These are phyloP conservation scores for Diabrotica virgifera DNA, from an alignment of 1,140 invertebrate species.

Conservation along the genomic window DNA sequence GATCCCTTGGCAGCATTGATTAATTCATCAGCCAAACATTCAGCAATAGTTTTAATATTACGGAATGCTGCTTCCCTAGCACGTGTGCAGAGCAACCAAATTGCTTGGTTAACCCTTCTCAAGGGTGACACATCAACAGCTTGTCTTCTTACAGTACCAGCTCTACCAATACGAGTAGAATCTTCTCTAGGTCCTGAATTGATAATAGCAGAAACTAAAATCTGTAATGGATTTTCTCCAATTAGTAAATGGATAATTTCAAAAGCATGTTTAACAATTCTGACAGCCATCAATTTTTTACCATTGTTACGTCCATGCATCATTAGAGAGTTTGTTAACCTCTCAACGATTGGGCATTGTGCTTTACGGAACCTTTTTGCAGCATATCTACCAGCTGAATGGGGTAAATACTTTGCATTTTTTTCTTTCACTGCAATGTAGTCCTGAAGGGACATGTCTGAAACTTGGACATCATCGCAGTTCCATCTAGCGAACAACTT, in stretches of 20 bases:
- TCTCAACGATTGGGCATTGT: slow-evolving; percentile 98
- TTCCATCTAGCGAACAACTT: slow-evolving; percentile 98
- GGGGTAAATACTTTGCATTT: slow-evolving; percentile 96
- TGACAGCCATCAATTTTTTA: slow-evolving; percentile 98
- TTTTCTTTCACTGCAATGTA: slow-evolving; percentile 99
- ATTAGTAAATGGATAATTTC: slow-evolving; percentile 99
- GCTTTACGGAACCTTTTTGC: slow-evolving; percentile 98
- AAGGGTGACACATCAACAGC: slow-evolving; percentile 99
- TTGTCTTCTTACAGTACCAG: slow-evolving; percentile 98
- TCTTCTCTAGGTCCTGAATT: slow-evolving; percentile 99
- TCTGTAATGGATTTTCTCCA: slow-evolving; percentile 84
- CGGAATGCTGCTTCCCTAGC: slow-evolving; percentile 98
- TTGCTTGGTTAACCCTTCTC: slow-evolving; percentile 97
- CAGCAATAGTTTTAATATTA: slow-evolving; percentile 99
- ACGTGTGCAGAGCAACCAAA: slow-evolving; percentile 98
- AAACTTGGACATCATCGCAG: slow-evolving; percentile 96
- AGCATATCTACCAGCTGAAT: slow-evolving; percentile 97
- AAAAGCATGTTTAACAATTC: slow-evolving; percentile 99
- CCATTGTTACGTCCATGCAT: slow-evolving; percentile 99
- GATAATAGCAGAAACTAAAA: slow-evolving; percentile 97
- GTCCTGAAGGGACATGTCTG: slow-evolving; percentile 97
- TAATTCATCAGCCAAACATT: slow-evolving; percentile 98
- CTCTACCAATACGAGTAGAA: slow-evolving; percentile 98
- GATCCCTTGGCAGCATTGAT: slow-evolving; percentile 99
- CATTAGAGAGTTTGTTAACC: slow-evolving; percentile 97